Evolutionary conservation across 2,888 invertebrate genomes (phyloP), one percentile per base, ranked within the genome.

Genomic region (Zele albiditarsus): DNA sequence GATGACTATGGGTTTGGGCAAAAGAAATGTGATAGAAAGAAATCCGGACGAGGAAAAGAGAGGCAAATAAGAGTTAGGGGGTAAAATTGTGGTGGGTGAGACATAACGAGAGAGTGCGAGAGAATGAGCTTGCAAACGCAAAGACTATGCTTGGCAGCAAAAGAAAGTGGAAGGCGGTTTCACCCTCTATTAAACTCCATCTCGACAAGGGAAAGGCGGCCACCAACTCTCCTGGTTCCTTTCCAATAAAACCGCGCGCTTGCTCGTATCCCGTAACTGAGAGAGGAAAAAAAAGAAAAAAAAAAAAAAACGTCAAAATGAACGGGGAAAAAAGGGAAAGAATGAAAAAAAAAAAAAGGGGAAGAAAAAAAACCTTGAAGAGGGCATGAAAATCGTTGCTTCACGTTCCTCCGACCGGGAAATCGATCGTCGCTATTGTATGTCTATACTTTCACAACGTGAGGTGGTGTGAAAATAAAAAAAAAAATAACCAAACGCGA

Each of bases 161-260:
- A 82, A 82, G 80, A 77, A 78, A 80, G 82, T 80, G 78, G 83
- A 81, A 85, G 83, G 83, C 84, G 84, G 85, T 89, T 89, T 89
- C 87, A 89, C 87, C 89, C 89, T 89, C 89, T 89, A 88, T 89
- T 88, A 89, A 89, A 87, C 87, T 86, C 85, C 85, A 86, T 83
- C 81, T 81, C 80, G 91, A 92, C 92, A 91, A 90, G 91, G 90
- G 91, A 91, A 91, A 91, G 92, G 91, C 91, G 91, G 91, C 88
- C 80, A 78, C 70, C 60, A 74, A 75, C 72, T 58, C 78, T 82
- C 80, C 78, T 78, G 73, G 73, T 82, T 80, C 82, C 82, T 79
- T 78, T 80, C 82, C 84, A 82, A 83, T 85, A 85, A 87, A 85
- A 86, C 82, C 84, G 80, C 66, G 71, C 63, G 67, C 63, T 53